Conservation (phyloP, 2,797 vertebrate genomes). For the Sebastes trivittatus region DNA sequence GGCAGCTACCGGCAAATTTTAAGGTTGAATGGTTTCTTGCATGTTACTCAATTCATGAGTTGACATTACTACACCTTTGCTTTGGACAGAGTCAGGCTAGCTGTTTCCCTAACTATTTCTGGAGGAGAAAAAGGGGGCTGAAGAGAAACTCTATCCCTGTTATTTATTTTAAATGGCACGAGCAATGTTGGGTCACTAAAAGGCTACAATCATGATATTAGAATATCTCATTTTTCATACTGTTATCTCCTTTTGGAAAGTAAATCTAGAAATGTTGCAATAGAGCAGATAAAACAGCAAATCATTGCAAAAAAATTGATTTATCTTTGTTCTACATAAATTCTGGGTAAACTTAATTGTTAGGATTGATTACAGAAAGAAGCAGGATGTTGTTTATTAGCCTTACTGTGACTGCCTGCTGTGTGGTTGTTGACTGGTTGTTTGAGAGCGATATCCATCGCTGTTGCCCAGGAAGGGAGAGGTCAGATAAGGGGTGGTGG, state of each 20-base stretch:
- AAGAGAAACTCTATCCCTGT: not conserved
- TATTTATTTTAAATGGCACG: too few species aligned
- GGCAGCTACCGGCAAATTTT: not conserved
- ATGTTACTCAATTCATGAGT: not conserved
- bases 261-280: not conserved
- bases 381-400: conserved; percentile 24
- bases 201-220: not conserved
- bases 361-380: not conserved
- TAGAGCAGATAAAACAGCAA: not conserved
- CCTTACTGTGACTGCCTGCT: conserved; percentile 9
- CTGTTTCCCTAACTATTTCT: too few species aligned
- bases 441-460: conserved; percentile 63
- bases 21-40: not conserved
- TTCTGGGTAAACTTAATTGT: not conserved
- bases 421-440: conserved; percentile 34
- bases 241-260: not conserved
- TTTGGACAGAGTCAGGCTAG: too few species aligned
- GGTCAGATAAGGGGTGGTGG: conserved; percentile 59
- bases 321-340: not conserved
- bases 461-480: conserved; percentile 72
- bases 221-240: not conserved
- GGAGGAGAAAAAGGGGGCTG: not conserved
- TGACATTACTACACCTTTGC: not conserved
- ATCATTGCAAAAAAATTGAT: not conserved
- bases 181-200: not conserved